These are phyloP conservation scores for Sinocyclocheilus rhinocerous DNA, from an alignment of 2,113 vertebrate genomes.

Conservation along the genomic window DNA sequence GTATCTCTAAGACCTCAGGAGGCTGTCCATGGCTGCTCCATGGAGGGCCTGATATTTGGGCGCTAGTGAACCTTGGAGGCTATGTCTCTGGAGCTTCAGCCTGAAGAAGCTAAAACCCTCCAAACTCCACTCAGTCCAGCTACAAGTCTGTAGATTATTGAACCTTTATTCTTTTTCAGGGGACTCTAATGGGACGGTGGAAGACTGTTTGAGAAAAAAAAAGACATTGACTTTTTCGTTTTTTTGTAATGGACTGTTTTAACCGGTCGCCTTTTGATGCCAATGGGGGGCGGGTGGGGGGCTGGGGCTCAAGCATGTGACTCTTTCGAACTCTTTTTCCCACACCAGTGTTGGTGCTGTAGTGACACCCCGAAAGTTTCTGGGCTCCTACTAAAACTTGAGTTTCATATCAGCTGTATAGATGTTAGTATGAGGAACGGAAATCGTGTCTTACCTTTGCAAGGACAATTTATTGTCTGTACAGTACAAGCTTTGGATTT, in stretches of 20 bases:
- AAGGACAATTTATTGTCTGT: constrained; percentile 92
- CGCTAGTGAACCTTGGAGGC: constrained; percentile 75
- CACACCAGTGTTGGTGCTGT: constrained; percentile 73
- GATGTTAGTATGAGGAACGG: constrained; percentile 67
- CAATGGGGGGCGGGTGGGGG: constrained; percentile 46
- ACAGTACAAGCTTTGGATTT: constrained; percentile 91
- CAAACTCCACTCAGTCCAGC: constrained; percentile 53
- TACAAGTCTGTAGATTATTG: constrained; percentile 57
- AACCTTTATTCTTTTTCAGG: constrained; percentile 58
- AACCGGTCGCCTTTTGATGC: constrained; percentile 67
- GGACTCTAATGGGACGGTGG: constrained; percentile 53
- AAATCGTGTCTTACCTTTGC: constrained; percentile 86
- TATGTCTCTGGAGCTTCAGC: constrained; percentile 75
- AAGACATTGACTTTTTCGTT: constrained; percentile 53
- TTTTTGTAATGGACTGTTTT: constrained; percentile 60
- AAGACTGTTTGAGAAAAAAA: constrained; percentile 60
- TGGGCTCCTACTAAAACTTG: constrained; percentile 66
- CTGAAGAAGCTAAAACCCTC: constrained; percentile 51
- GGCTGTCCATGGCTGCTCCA: constrained; percentile 69
- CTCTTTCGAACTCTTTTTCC: constrained; percentile 73
- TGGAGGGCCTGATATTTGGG: constrained; percentile 73
- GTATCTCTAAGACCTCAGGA: constrained; percentile 71
- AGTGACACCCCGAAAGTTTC: constrained; percentile 67
- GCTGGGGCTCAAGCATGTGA: constrained; percentile 70
- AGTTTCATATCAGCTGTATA: constrained; percentile 77